These are phyloP conservation scores for Platycheirus rosarum DNA, from an alignment of 2,888 invertebrate species.

Conservation along the genomic window DNA sequence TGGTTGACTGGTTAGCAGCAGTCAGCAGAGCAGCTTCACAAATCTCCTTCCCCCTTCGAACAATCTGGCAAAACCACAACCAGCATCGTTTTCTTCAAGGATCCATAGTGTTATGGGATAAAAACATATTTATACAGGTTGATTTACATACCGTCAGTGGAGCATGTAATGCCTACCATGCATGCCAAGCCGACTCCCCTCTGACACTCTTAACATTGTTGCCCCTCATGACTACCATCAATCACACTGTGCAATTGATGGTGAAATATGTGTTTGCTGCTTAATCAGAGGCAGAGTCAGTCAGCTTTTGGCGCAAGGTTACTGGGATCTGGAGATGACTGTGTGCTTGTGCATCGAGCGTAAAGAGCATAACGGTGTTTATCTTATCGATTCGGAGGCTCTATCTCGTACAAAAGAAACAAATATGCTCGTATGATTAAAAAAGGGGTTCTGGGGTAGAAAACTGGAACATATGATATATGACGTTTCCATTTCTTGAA, in stretches of 20 bases:
- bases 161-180: conserved; percentile 52
- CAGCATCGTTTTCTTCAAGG: conserved; percentile 73
- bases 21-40: background rate
- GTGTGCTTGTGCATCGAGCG: background rate
- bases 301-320: conserved; percentile 33
- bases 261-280: conserved; percentile 69
- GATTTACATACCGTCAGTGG: conserved; percentile 70
- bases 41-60: conserved; percentile 31
- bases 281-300: conserved; percentile 57
- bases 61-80: conserved; percentile 35
- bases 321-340: background rate
- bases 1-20: conserved; percentile 36
- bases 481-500: too few relatives aligned
- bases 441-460: too few relatives aligned
- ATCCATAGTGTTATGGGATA: conserved; percentile 74
- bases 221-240: conserved; percentile 30
- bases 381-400: conserved; percentile 43
- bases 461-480: too few relatives aligned
- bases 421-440: too few relatives aligned
- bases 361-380: conserved; percentile 40
- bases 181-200: conserved; percentile 2
- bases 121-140: conserved; percentile 75
- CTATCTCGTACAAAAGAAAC: conserved; percentile 27
- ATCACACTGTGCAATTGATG: conserved; percentile 68
- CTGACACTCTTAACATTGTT: background rate